Evolutionary conservation across 2,113 vertebrate genomes (phyloP).

Genomic region (Platysteira castanea): DNA sequence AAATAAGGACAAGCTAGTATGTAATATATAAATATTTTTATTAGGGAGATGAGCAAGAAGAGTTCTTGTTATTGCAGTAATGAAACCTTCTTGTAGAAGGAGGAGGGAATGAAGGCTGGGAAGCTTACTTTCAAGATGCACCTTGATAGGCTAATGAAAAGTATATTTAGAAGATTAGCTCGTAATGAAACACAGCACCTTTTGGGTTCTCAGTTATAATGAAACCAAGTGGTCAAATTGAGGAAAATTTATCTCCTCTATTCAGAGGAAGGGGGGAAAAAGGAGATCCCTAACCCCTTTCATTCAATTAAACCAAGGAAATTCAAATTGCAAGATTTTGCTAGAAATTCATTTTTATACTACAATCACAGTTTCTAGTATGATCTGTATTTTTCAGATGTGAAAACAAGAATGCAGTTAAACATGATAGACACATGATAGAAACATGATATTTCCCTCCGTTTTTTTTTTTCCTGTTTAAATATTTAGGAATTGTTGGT

Average conservation of each 20-base stretch:
- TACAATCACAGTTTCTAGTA: background rate
- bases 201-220: background rate
- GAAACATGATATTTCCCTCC: background rate
- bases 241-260: background rate
- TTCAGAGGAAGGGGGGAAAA: fast-evolving
- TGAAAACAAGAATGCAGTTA: background rate
- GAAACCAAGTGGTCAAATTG: background rate
- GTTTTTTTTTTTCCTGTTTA: background rate
- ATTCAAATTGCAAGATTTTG: background rate
- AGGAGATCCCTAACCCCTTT: background rate
- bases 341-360: background rate
- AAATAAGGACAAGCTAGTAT: background rate
- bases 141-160: background rate
- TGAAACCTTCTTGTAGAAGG: background rate
- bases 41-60: background rate
- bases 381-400: background rate
- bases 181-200: background rate
- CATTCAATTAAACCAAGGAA: background rate
- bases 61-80: background rate
- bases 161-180: background rate
- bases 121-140: background rate
- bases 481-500: background rate
- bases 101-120: background rate
- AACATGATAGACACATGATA: background rate
- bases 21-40: background rate